Conservation (phyloP, 2,113 vertebrate genomes). For the Gadus chalcogrammus region DNA sequence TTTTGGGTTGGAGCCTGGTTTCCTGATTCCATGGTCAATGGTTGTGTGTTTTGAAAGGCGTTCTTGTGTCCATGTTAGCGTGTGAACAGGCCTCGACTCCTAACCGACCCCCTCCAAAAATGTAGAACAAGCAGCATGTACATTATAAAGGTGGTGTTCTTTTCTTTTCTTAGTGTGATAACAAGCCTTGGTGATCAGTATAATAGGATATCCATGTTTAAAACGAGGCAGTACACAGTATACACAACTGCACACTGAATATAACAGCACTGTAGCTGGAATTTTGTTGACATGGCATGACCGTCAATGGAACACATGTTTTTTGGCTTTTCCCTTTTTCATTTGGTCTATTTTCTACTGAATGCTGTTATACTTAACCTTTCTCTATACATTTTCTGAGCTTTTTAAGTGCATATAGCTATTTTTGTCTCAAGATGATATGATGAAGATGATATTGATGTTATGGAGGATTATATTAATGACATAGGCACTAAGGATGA, state of each 20-base stretch:
- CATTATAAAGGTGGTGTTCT: slow-evolving; percentile 57
- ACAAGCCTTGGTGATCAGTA: slow-evolving; percentile 47
- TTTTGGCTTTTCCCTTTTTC: slow-evolving; percentile 43
- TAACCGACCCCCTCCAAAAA: slow-evolving; percentile 10
- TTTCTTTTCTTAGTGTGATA: slow-evolving; percentile 61
- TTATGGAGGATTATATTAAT: slow-evolving; percentile 42
- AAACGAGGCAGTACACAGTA: slow-evolving; percentile 52
- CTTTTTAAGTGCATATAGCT: slow-evolving; percentile 70
- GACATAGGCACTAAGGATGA: slow-evolving; percentile 46
- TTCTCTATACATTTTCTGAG: slow-evolving; percentile 67
- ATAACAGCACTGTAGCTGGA: slow-evolving; percentile 54
- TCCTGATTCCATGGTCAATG: slow-evolving; percentile 31
- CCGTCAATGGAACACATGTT: slow-evolving; percentile 58
- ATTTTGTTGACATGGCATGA: slow-evolving; percentile 66
- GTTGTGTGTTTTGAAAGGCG: slow-evolving; percentile 7
- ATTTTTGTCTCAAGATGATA: slow-evolving; percentile 71
- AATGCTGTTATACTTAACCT: slow-evolving; percentile 66
- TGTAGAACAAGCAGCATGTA: slow-evolving; percentile 61
- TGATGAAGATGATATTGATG: slow-evolving; percentile 48
- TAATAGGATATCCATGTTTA: slow-evolving; percentile 52
- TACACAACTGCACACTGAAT: slow-evolving; percentile 54
- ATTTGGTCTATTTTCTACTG: slow-evolving; percentile 67
- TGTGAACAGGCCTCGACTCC: slow-evolving; percentile 24
- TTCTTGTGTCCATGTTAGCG: slow-evolving; percentile 20
- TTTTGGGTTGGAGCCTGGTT: slow-evolving; percentile 8